phyloP scores from a whole-genome alignment of 92 coral and sea anemone genomes.

The Phenganax stokvisi region DNA sequence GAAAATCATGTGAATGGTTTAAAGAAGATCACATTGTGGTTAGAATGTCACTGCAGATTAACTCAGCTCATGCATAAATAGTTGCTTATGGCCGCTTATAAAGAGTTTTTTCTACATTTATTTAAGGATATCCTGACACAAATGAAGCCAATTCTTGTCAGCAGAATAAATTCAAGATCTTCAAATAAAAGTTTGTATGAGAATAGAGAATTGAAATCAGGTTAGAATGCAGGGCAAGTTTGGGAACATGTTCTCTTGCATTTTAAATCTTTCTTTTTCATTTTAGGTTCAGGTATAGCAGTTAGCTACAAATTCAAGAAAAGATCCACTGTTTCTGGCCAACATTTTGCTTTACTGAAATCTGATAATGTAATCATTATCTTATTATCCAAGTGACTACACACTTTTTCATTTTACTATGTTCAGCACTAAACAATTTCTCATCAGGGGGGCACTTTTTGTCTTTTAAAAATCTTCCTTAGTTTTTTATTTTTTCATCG shows the following conservation, averaged over 20 bases:
- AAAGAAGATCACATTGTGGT: slow-evolving; percentile 21
- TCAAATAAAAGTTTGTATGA: neutral
- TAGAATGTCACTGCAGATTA: neutral
- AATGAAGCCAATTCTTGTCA: neutral
- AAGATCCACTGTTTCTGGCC: slow-evolving; percentile 28
- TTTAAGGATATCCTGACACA: neutral
- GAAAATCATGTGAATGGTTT: slow-evolving; percentile 3
- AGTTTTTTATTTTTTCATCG: neutral
- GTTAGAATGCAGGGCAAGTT: neutral
- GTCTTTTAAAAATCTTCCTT: neutral
- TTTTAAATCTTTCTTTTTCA: neutral
- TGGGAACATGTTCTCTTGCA: neutral
- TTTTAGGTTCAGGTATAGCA: slow-evolving; percentile 41
- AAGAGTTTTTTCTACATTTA: neutral
- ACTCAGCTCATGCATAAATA: no score
- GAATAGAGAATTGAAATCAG: neutral
- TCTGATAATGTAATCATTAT: neutral
- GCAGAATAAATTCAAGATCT: neutral
- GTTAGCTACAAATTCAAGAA: slow-evolving; percentile 51
- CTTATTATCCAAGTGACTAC: neutral
- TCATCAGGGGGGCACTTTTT: no score
- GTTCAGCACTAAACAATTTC: no score
- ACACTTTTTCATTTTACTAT: neutral
- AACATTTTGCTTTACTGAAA: slow-evolving; percentile 4
- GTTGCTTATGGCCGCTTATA: neutral